phyloP scores from a whole-genome alignment of 2,888 invertebrate species.

The Nomada ferruginata region DNA sequence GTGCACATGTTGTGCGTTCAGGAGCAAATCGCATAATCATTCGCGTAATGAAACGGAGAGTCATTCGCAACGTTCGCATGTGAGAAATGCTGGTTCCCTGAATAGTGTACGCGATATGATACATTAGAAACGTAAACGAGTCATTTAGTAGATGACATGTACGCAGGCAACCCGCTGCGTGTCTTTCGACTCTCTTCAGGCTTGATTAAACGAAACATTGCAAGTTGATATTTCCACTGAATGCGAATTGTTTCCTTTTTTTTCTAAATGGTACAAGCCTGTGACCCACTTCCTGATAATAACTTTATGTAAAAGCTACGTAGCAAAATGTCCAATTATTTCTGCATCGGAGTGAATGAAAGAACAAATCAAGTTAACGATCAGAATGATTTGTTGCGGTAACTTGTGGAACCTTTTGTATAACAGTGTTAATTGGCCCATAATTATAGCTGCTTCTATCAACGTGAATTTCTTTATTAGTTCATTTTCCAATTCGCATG shows the following conservation, averaged over 20 bases:
- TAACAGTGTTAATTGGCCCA: not conserved
- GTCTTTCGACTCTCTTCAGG: constrained; percentile 41
- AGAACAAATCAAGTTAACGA: not conserved
- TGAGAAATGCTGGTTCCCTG: constrained; percentile 10
- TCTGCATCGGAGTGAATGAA: not conserved
- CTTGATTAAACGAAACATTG: constrained; percentile 41
- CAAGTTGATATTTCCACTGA: constrained; percentile 22
- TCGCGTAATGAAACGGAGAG: constrained; percentile 37
- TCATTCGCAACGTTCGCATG: constrained; percentile 24
- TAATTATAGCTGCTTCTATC: not conserved
- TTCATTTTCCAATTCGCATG: not conserved
- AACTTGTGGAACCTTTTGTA: not conserved
- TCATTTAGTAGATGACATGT: constrained; percentile 40
- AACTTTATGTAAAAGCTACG: not conserved
- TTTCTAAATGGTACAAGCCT: not conserved
- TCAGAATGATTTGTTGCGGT: not conserved
- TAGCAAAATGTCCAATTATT: not conserved
- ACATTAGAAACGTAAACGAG: constrained; percentile 47
- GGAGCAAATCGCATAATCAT: constrained; percentile 32
- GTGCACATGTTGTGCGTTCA: constrained; percentile 18
- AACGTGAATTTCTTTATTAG: not conserved
- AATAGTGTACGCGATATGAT: constrained; percentile 39
- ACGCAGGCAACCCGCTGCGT: constrained; percentile 14
- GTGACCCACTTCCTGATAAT: not conserved
- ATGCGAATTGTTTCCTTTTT: constrained; percentile 2